These are phyloP conservation scores for Myiopsitta monachus DNA, from an alignment of 2,113 vertebrate species.

Conservation along the genomic window DNA sequence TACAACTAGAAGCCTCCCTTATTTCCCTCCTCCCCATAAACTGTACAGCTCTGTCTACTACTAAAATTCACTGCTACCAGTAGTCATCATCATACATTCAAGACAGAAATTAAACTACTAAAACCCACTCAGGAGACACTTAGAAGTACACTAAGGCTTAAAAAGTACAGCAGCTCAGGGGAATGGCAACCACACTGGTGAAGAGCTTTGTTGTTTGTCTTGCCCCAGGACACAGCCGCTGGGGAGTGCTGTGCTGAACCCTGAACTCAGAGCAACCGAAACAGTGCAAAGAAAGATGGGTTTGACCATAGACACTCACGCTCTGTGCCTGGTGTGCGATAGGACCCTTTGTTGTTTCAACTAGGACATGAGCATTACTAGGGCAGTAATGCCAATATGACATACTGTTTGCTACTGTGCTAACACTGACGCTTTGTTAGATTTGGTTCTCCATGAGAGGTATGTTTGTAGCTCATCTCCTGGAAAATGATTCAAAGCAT, in stretches of 20 bases:
- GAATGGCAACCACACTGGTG: accelerated
- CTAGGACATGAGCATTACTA: background rate
- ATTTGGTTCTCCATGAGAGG: background rate
- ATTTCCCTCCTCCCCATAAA: slow-evolving; percentile 17
- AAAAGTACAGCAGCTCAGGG: slow-evolving; percentile 15
- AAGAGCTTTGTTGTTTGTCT: background rate
- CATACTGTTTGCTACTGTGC: slow-evolving; percentile 36
- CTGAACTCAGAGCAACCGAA: background rate
- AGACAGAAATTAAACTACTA: slow-evolving; percentile 29
- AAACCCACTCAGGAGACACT: slow-evolving; percentile 10
- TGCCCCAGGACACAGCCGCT: background rate
- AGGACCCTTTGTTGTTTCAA: background rate
- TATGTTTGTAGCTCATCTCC: slow-evolving; percentile 27
- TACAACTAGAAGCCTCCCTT: slow-evolving; percentile 24
- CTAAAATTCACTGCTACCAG: slow-evolving; percentile 29
- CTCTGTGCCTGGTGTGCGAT: background rate
- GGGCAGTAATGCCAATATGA: slow-evolving; percentile 35
- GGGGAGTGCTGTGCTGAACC: background rate
- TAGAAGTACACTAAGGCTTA: background rate
- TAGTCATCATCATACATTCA: slow-evolving; percentile 60
- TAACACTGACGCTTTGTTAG: background rate
- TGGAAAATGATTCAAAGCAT: slow-evolving; percentile 37
- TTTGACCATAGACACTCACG: background rate
- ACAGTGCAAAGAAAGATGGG: background rate
- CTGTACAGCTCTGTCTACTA: slow-evolving; percentile 26